Percentiles rank a stretch among this genome's conserved stretches.
Evolutionary conservation across 2,797 vertebrate species (phyloP).

Genomic region (Chelmon rostratus): DNA sequence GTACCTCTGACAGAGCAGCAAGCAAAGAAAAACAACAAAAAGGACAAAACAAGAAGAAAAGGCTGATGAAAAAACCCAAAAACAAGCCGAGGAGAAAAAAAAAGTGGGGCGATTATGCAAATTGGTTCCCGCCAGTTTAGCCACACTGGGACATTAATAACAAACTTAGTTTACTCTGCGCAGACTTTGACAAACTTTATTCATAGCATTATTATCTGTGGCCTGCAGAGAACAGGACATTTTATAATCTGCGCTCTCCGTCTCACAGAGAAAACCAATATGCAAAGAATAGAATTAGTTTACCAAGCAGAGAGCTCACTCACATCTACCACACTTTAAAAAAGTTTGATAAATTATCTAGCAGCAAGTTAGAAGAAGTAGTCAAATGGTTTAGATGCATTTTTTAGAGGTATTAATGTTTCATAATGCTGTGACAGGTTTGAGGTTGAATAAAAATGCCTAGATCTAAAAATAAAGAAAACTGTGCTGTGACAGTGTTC

Average conservation of each 20-base stretch:
- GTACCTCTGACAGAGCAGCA: slow-evolving; percentile 66
- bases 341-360: slow-evolving; percentile 18
- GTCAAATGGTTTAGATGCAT: neutral
- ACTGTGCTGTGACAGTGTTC: neutral
- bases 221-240: slow-evolving; percentile 19
- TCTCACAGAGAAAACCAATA: slow-evolving; percentile 40
- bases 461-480: neutral
- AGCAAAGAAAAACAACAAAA: slow-evolving; percentile 58
- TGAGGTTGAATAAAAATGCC: neutral
- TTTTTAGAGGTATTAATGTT: slow-evolving; percentile 1
- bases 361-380: neutral
- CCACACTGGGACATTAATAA: slow-evolving; percentile 31
- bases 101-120: slow-evolving; percentile 49
- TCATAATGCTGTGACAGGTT: slow-evolving; percentile 8
- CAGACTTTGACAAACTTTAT: slow-evolving; percentile 49
- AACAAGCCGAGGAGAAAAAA: slow-evolving; percentile 25
- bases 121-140: slow-evolving; percentile 49
- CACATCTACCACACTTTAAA: neutral
- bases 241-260: slow-evolving; percentile 3
- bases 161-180: slow-evolving; percentile 35
- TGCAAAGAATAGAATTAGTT: slow-evolving; percentile 29
- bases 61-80: neutral
- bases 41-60: slow-evolving; percentile 46
- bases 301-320: slow-evolving; percentile 17
- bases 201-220: slow-evolving; percentile 19